Conservation (phyloP, 2,113 vertebrate species). For the Mus spicilegus region DNA sequence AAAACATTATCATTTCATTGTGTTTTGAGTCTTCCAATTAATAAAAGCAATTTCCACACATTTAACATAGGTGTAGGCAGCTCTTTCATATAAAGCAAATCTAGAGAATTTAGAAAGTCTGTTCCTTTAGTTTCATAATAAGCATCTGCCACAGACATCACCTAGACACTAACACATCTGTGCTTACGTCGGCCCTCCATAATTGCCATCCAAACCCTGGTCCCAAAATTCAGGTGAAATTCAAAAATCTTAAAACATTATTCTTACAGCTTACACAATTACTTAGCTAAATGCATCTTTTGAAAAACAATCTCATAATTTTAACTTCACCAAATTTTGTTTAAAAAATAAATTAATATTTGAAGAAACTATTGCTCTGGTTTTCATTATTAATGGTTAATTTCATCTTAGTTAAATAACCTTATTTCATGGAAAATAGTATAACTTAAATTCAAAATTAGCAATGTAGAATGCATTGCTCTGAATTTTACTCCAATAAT, state of each 20-base stretch:
- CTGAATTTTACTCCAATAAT: slow-evolving; percentile 42
- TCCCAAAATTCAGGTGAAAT: not conserved
- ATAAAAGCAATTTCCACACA: slow-evolving; percentile 28
- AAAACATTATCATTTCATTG: not conserved
- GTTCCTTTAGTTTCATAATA: slow-evolving; percentile 20
- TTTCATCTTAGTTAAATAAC: slow-evolving; percentile 43
- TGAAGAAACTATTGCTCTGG: not conserved
- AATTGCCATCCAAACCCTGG: not conserved
- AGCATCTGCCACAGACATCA: not conserved
- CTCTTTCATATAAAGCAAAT: not conserved
- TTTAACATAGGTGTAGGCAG: not conserved
- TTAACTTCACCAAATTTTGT: not conserved
- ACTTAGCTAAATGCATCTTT: not conserved
- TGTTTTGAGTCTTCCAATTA: slow-evolving; percentile 20
- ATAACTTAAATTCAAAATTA: slow-evolving; percentile 17
- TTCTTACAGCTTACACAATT: slow-evolving; percentile 45
- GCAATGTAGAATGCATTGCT: not conserved
- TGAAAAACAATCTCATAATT: slow-evolving; percentile 6
- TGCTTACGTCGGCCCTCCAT: not conserved
- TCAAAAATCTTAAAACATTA: slow-evolving; percentile 10
- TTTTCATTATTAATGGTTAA: slow-evolving; percentile 5
- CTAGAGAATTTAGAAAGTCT: slow-evolving; percentile 30
- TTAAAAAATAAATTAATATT: not conserved
- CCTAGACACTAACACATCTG: not conserved
- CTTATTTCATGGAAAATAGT: slow-evolving; percentile 21